A percentile compares a stretch with the other conserved stretches of the same genome.
Evolutionary conservation across 2,888 invertebrate genomes (phyloP).

Genomic region (Tholera decimalis): DNA sequence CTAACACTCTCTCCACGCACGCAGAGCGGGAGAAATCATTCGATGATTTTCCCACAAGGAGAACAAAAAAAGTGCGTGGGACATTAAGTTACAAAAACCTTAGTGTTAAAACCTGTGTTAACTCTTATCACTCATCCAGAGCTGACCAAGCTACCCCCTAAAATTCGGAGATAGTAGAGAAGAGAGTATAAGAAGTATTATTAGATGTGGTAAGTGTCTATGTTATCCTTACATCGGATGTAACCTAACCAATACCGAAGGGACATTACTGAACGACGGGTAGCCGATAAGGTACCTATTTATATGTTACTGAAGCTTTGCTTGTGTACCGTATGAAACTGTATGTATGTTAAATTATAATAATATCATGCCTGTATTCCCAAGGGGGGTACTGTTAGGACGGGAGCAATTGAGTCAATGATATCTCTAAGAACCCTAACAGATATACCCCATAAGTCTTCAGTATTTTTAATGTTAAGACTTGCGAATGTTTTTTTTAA

Average conservation of each 20-base stretch:
- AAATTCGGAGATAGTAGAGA: constrained; percentile 17
- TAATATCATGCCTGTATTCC: background rate
- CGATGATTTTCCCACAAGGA: too few species aligned
- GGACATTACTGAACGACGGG: constrained; percentile 30
- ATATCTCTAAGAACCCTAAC: too few species aligned
- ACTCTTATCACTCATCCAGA: background rate
- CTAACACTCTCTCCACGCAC: too few species aligned
- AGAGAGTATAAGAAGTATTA: too few species aligned
- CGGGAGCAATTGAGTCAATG: too few species aligned
- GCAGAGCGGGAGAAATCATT: too few species aligned
- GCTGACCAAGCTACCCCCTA: background rate
- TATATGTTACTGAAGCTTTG: constrained; percentile 10
- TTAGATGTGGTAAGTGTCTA: constrained; percentile 9
- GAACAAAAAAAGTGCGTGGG: too few species aligned
- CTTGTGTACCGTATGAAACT: background rate
- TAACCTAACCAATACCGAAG: background rate
- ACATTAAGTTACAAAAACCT: background rate
- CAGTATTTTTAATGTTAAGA: too few species aligned
- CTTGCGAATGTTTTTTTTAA: too few species aligned
- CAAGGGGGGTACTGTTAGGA: background rate
- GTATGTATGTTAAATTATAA: background rate
- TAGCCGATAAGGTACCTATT: constrained; percentile 34
- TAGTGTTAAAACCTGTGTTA: background rate
- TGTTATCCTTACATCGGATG: constrained; percentile 26
- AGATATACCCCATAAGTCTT: too few species aligned